These are phyloP conservation scores for Urocolius indicus DNA, from an alignment of 2,113 vertebrate genomes.

Conservation along the genomic window DNA sequence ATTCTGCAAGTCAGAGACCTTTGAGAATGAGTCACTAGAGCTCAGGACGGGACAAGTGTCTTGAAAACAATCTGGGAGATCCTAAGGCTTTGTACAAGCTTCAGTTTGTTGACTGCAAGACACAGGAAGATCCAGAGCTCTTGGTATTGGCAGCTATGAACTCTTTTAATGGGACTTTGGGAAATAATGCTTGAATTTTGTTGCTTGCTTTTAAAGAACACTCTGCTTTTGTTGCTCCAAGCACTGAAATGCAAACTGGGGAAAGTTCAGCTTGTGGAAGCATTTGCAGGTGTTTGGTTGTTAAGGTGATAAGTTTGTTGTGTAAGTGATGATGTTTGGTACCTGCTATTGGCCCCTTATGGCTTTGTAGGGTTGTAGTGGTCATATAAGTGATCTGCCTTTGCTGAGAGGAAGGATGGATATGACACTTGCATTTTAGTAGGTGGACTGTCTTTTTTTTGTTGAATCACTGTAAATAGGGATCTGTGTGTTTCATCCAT, in stretches of 20 bases:
- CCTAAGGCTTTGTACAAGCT: neutral
- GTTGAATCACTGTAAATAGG: neutral
- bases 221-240: neutral
- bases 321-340: neutral
- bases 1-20: neutral
- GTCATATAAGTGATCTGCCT: neutral
- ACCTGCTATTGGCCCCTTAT: fast-evolving
- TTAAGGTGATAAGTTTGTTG: neutral
- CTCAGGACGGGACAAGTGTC: neutral
- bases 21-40: slow-evolving; percentile 4
- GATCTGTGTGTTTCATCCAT: neutral
- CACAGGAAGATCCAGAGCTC: neutral
- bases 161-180: neutral
- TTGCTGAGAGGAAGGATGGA: neutral
- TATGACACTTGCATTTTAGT: neutral
- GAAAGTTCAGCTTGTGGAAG: neutral
- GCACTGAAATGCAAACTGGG: neutral
- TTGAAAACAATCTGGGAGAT: neutral
- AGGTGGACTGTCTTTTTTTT: neutral
- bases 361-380: neutral
- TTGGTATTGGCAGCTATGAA: neutral
- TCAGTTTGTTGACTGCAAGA: neutral
- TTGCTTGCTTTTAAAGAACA: neutral
- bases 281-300: neutral
- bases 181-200: neutral